Base-by-base conservation (phyloP, 2,113 vertebrate species). In the Blennius ocellaris region DNA sequence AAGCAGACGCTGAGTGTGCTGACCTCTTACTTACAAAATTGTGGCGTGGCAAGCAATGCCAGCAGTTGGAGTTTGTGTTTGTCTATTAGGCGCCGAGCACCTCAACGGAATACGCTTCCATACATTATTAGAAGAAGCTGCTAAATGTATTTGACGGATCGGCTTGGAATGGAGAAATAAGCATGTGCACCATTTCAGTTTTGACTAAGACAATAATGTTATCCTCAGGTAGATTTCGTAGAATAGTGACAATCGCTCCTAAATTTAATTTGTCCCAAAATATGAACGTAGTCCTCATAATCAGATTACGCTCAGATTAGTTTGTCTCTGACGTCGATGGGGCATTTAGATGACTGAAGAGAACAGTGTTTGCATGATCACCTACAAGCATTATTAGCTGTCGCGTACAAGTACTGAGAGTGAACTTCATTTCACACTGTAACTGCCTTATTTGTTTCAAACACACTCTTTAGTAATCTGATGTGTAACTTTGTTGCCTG, bases 1-100 rank as follows among this genome's bases (percentile, higher is more conserved):
- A 75, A 84, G 70, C 30, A 38, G 74, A 73, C 73, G 74, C 63
- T 1, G 30, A 64, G 75, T 47, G 63, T 48, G 69, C 64, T 87
- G 84, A 86, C 83, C 75, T 80, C 48, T 72, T 10, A 43, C 40
- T 70, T 62, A 17, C 44, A 73, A 63, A 67, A 60, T 1, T 6
- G 10, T 53, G 74, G 73, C 61, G 5, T 48, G 12, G 40, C 17
- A 78, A 73, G 85, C 63, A 79, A 71, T 60, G 51, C 49, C 49
- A 17, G 10, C 2, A 1, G 9, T 45, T 47, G 8, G 9, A 47
- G 37, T 44, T 30, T 38, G 11, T 50, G 12, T 16, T 37, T 53
- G 55, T 61, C 56, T 16, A 43, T 60, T 67, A 50, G 45, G 47
- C 8, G 16, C 3, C 47, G 16, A 44, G 57, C 17, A 5, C 3